Conservation (phyloP, 2,113 vertebrate genomes). For the Polyodon spathula region DNA sequence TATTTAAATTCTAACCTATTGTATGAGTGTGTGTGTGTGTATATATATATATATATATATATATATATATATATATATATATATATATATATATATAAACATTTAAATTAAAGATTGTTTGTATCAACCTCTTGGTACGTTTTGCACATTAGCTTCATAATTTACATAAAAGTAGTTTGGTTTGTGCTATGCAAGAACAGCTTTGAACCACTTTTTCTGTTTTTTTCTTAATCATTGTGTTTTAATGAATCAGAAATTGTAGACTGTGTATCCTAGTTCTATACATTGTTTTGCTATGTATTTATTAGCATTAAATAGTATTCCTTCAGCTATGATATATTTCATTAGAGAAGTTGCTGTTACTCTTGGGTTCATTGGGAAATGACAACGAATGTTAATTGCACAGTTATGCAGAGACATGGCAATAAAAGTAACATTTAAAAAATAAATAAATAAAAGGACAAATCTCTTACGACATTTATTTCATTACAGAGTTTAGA, state of each 20-base stretch:
- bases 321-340: conserved; percentile 72
- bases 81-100: no score
- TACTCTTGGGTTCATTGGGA: conserved; percentile 61
- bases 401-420: conserved; percentile 75
- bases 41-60: conserved; percentile 30
- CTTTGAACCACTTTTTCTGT: conserved; percentile 70
- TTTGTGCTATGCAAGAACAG: conserved; percentile 96
- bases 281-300: conserved; percentile 72
- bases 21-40: conserved; percentile 27
- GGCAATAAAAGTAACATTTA: conserved; percentile 73
- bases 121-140: conserved; percentile 79
- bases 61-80: conserved; percentile 58
- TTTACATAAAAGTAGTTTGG: conserved; percentile 81
- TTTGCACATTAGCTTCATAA: conserved; percentile 91
- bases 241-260: conserved; percentile 56
- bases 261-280: conserved; percentile 69
- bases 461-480: no score
- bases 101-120: conserved; percentile 64
- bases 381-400: conserved; percentile 78
- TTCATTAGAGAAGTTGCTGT: conserved; percentile 69
- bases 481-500: no score
- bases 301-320: conserved; percentile 54
- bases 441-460: background rate
- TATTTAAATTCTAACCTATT: conserved; percentile 49
- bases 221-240: conserved; percentile 36